phyloP scores from a whole-genome alignment of 2,113 vertebrate genomes.

The Tychaedon coryphoeus region DNA sequence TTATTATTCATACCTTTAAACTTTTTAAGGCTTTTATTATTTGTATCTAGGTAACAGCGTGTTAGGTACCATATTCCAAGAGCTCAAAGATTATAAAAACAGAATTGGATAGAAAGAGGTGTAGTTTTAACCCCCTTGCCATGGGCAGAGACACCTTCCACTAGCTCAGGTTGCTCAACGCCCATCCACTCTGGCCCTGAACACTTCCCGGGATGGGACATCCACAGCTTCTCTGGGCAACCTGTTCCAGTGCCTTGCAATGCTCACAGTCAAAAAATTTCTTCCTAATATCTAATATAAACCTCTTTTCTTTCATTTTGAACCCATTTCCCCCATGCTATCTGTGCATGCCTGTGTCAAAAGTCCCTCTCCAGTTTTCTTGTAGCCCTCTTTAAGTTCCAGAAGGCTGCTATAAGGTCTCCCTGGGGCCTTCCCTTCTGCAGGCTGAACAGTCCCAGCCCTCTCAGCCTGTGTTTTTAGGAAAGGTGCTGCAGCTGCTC shows the following conservation, averaged over 20 bases:
- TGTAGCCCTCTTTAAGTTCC: not conserved
- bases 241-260: not conserved
- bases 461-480: not conserved
- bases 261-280: not conserved
- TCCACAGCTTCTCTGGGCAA: not conserved
- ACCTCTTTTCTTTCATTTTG: not conserved
- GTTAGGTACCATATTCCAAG: not conserved
- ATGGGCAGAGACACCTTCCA: not conserved
- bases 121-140: not conserved
- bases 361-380: not conserved
- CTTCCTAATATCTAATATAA: not conserved
- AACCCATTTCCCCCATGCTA: not conserved
- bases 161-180: not conserved
- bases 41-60: not conserved
- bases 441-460: not conserved
- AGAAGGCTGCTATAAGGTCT: not conserved
- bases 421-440: not conserved
- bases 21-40: not conserved
- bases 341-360: rapidly evolving
- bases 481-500: not conserved
- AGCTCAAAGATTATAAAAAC: not conserved
- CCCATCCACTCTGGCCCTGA: not conserved
- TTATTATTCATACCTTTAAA: not conserved
- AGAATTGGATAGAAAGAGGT: not conserved
- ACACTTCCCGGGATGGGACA: not conserved